Conservation (phyloP, 2,888 invertebrate species). For the Mesorhabditis belari region DNA sequence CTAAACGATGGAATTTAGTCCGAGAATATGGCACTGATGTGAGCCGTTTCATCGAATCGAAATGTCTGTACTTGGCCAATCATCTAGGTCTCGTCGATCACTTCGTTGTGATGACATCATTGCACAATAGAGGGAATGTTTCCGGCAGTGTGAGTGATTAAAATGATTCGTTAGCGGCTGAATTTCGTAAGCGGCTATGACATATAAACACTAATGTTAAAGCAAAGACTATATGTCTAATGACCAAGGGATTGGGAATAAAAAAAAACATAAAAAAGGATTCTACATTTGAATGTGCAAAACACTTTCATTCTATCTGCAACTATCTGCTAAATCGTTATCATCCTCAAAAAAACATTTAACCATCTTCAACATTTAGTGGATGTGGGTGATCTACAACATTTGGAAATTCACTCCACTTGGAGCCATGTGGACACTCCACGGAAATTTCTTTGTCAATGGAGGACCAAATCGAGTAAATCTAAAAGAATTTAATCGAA, state of each 20-base stretch:
- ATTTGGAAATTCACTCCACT: conserved; percentile 51
- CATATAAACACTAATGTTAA: background rate
- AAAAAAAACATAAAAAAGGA: background rate
- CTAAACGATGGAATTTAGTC: too few relatives aligned
- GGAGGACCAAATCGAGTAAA: conserved; percentile 34
- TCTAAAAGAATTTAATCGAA: background rate
- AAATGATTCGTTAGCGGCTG: background rate
- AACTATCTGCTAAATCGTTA: background rate
- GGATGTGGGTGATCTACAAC: conserved; percentile 51
- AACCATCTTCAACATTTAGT: conserved; percentile 25
- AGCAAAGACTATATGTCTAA: too few relatives aligned
- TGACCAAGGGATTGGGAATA: too few relatives aligned
- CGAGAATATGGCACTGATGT: conserved; percentile 43
- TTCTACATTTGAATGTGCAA: background rate
- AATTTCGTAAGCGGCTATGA: too few relatives aligned
- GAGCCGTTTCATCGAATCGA: conserved; percentile 23
- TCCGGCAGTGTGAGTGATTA: conserved; percentile 27
- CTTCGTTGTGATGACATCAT: conserved; percentile 46
- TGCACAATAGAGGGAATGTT: conserved; percentile 38
- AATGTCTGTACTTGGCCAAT: conserved; percentile 39
- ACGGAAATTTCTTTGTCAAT: conserved; percentile 51
- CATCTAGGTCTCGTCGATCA: conserved; percentile 50
- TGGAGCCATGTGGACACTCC: conserved; percentile 49
- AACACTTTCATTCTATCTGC: background rate
- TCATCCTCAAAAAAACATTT: background rate